Percentiles rank a stretch among this genome's conserved stretches.
These are phyloP conservation scores for Macroglossus sobrinus DNA, from an alignment of 2,113 vertebrate genomes.

Conservation along the genomic window DNA sequence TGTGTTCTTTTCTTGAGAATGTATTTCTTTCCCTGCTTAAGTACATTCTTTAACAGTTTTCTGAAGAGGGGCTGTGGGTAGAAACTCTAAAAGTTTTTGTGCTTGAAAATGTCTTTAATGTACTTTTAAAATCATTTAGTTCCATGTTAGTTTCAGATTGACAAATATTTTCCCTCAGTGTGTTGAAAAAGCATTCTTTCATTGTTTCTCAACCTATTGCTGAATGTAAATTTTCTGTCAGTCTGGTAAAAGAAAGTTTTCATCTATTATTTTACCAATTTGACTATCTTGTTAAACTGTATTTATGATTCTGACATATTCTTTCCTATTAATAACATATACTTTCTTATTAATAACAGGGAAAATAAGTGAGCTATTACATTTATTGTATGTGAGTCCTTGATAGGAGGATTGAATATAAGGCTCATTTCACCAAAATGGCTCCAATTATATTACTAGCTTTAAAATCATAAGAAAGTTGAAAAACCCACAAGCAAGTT, in stretches of 20 bases:
- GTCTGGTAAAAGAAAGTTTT: background rate
- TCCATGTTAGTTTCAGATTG: background rate
- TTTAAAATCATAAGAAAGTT: background rate
- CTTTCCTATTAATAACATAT: background rate
- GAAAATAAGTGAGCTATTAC: background rate
- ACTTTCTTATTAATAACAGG: background rate
- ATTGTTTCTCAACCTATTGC: background rate
- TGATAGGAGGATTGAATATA: background rate
- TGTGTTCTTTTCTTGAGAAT: too few species aligned
- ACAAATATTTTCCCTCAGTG: background rate
- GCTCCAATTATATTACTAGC: background rate
- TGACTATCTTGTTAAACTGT: background rate
- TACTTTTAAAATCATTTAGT: too few species aligned
- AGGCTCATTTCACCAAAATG: too few species aligned
- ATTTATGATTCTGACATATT: background rate
- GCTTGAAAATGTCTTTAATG: too few species aligned
- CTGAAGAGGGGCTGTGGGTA: too few species aligned
- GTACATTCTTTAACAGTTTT: too few species aligned
- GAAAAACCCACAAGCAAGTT: background rate
- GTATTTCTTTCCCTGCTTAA: too few species aligned
- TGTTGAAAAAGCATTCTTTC: background rate
- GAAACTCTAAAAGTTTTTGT: too few species aligned
- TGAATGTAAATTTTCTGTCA: background rate
- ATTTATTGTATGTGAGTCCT: background rate
- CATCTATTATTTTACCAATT: background rate